Percentiles rank a stretch among this genome's conserved stretches.
Evolutionary conservation across 2,113 vertebrate species (phyloP).

Genomic region (Gnathonemus longibarbis): DNA sequence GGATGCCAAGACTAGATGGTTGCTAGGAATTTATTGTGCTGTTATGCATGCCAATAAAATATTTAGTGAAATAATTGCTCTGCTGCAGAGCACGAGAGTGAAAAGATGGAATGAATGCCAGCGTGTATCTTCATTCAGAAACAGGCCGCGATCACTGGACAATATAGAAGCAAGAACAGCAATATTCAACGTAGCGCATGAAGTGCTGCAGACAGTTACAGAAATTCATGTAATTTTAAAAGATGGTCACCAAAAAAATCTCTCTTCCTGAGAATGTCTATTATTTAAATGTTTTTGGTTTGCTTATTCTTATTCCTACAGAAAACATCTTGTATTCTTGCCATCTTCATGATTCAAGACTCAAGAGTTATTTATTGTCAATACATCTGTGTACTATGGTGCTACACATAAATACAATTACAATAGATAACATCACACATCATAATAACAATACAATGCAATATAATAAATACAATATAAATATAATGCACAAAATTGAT

Average conservation of each 20-base stretch:
- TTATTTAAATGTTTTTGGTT: not conserved
- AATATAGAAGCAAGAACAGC: not conserved
- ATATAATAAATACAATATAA: not conserved
- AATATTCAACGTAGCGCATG: not conserved
- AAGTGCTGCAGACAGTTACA: not conserved
- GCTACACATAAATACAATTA: not conserved
- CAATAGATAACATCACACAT: not conserved
- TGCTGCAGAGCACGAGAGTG: not conserved
- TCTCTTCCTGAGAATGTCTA: not conserved
- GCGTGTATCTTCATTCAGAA: not conserved
- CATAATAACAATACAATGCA: not conserved
- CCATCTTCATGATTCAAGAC: not conserved
- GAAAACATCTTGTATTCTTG: not conserved
- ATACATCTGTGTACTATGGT: not conserved
- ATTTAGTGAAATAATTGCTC: not conserved
- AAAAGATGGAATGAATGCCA: not conserved
- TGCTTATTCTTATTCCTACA: not conserved
- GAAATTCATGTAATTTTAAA: not conserved
- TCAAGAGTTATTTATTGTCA: not conserved
- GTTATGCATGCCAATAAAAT: not conserved
- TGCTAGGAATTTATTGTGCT: not conserved
- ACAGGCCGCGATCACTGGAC: not conserved
- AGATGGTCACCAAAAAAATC: not conserved
- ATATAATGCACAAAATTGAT: not conserved
- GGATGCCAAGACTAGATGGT: conserved; percentile 2